phyloP scores from a whole-genome alignment of 2,113 vertebrate species.

The Plestiodon gilberti region DNA sequence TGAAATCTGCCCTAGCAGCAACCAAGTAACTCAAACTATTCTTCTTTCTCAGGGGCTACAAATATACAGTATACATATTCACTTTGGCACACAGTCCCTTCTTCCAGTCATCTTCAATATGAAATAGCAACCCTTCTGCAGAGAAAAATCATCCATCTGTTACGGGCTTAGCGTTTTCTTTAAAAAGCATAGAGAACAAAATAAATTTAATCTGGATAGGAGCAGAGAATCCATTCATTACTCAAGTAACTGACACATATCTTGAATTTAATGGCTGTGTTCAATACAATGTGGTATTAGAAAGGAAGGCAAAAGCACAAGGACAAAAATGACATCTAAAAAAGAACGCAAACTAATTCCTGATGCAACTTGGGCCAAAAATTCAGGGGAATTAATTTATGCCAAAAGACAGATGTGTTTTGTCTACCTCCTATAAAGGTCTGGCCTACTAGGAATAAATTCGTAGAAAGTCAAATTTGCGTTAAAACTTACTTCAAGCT shows the following conservation, averaged over 20 bases:
- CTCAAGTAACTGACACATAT: background rate
- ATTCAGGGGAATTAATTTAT: no score
- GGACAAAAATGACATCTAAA: background rate
- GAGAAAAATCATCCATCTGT: rapidly evolving
- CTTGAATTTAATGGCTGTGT: background rate
- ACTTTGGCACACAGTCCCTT: rapidly evolving
- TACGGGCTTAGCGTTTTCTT: rapidly evolving
- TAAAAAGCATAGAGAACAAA: background rate
- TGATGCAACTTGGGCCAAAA: no score
- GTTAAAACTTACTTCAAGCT: no score
- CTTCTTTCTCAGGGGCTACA: background rate
- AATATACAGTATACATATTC: background rate
- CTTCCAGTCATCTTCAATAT: rapidly evolving
- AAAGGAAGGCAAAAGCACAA: no score
- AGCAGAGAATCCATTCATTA: background rate
- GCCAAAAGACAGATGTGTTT: no score
- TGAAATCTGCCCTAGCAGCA: background rate
- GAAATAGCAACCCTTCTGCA: background rate
- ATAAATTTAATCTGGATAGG: background rate
- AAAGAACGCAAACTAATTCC: no score
- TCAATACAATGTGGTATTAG: background rate
- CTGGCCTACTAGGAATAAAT: no score
- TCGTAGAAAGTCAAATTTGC: no score
- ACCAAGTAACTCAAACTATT: rapidly evolving
- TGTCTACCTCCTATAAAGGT: no score